Base-by-base conservation (phyloP, 2,888 invertebrate genomes). In the Oscheius sp. region DNA sequence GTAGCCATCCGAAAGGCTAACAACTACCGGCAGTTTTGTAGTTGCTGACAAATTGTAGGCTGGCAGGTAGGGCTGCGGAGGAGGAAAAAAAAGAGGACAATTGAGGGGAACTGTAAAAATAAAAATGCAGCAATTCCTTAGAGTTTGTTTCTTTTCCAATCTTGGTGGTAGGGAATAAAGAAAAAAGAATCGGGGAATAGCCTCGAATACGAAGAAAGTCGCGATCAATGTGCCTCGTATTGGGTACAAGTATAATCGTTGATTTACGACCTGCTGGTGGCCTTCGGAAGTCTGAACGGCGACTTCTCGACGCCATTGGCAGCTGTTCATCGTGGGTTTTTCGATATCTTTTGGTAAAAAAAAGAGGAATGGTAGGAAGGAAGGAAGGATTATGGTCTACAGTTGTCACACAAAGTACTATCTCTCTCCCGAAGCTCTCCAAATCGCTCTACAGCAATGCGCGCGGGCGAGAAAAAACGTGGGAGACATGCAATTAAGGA, bases 211-310 rank as follows among this genome's bases (percentile, higher is more conserved):
- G 54, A 54, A 20, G 54, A 32, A 54, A 36, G 20, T 6, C 20
- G 41, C 50, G 33, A 54, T 54, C 54, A 54, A 54, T 54, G 54
- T 54, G 54, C 22, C 54, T 54, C 41, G 41, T 26, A 44, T 44
- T 24, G 33, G n/a, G 59, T 59, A 59, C 59, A 41, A 59, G 59
- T 59, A 59, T 59, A 59, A 59, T 59, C 59, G 59, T 22, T 59
- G 59, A 59, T 59, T 59, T 59, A 59, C 59, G 59, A 44, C 59
- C 59, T 8, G 26, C 59, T 54, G 54, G 32, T 44, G 59, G 59
- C 59, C n/a, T 20, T 44, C 41, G 57, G 57, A 38, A 59, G 59
- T 44, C 41, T n/a, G 20, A 14, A 26, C 26, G 36, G 22, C 59
- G 59, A 59, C 59, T 41, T 44, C 44, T 44, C 44, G 59, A 44